phyloP scores from a whole-genome alignment of 1,140 invertebrate species.

The Musca vetustissima region DNA sequence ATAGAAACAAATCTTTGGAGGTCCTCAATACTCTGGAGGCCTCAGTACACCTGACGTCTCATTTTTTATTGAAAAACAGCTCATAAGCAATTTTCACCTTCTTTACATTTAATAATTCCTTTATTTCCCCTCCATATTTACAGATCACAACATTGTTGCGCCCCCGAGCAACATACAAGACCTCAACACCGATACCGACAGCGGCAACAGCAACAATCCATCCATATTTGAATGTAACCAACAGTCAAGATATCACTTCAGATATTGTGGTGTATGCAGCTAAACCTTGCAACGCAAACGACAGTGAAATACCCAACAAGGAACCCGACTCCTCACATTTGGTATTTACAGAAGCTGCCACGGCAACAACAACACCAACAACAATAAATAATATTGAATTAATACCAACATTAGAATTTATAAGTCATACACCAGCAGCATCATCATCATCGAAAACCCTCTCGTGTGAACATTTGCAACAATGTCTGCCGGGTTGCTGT shows the following conservation, averaged over 20 bases:
- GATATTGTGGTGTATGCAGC: constrained; percentile 3
- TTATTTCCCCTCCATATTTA: neutral
- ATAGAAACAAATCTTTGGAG: no score
- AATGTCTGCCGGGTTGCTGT: neutral
- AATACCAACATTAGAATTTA: constrained; percentile 46
- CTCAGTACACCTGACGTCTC: no score
- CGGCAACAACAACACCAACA: constrained; percentile 17
- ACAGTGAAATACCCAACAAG: no score
- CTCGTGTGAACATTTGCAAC: neutral
- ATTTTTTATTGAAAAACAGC: no score
- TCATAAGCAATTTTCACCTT: no score
- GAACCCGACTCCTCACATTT: no score
- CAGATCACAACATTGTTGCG: constrained; percentile 50
- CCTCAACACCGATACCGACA: neutral
- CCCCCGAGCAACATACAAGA: constrained; percentile 35
- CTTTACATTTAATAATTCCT: neutral
- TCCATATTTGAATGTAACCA: neutral
- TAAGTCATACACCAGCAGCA: constrained; percentile 31
- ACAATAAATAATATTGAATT: constrained; percentile 41
- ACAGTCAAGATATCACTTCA: no score
- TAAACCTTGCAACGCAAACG: neutral
- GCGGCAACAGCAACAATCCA: constrained; percentile 25
- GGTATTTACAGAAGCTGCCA: neutral
- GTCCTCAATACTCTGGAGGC: no score
- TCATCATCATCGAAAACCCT: neutral